These are phyloP conservation scores for Papilio helenus DNA, from an alignment of 1,140 invertebrate genomes.

Conservation along the genomic window DNA sequence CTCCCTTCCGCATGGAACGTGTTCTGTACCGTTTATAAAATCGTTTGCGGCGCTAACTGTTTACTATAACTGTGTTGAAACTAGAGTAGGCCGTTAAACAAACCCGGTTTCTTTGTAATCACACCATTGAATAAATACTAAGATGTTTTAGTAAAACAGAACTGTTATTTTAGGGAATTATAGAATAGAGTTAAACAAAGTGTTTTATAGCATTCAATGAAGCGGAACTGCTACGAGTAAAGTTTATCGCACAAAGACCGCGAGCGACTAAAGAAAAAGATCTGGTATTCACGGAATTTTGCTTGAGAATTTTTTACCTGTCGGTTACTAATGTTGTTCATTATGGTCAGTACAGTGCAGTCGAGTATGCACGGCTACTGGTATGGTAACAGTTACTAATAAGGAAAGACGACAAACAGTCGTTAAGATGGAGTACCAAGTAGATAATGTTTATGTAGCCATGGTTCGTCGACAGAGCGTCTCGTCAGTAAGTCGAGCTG, in stretches of 20 bases:
- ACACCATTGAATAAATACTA: neutral
- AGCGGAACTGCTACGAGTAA: neutral
- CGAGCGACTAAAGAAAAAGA: neutral
- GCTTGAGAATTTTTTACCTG: neutral
- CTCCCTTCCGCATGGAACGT: neutral
- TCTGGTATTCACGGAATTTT: neutral
- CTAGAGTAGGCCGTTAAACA: neutral
- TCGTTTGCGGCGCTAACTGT: neutral
- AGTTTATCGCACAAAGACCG: neutral
- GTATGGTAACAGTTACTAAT: neutral
- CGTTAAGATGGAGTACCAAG: neutral
- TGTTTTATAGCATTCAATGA: neutral
- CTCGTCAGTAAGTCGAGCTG: no score
- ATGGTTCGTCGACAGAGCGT: no score
- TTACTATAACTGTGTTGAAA: constrained; percentile 20
- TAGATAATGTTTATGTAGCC: no score
- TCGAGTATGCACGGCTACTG: neutral
- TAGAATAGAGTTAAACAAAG: neutral
- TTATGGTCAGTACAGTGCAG: neutral
- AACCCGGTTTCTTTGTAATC: constrained; percentile 1
- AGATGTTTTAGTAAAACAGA: neutral
- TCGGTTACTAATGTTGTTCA: neutral
- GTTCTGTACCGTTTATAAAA: neutral
- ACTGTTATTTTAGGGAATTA: neutral
- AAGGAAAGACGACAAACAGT: neutral